Conservation (phyloP, 2,797 vertebrate genomes). For the Eulemur coronatus region DNA sequence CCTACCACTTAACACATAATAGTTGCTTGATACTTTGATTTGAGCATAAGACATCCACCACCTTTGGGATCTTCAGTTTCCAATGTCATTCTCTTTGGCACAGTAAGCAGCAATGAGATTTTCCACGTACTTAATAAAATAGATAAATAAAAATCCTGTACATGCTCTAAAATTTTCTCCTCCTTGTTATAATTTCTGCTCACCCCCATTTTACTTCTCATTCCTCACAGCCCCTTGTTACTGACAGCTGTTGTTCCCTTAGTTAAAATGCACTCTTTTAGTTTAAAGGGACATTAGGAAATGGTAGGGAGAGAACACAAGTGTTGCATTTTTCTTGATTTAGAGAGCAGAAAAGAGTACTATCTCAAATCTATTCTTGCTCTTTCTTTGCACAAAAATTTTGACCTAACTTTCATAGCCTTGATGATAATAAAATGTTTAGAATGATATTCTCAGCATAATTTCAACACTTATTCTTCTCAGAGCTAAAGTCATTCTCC, state of each 20-base stretch:
- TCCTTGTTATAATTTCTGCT: background rate
- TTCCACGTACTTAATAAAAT: background rate
- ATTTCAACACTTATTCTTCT: background rate
- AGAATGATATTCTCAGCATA: background rate
- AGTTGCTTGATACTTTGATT: background rate
- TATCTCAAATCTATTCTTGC: background rate
- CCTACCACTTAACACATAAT: background rate
- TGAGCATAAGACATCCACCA: background rate
- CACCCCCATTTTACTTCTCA: background rate
- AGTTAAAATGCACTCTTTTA: slow-evolving; percentile 4
- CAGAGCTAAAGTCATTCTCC: background rate
- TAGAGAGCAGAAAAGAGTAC: background rate
- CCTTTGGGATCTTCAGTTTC: background rate
- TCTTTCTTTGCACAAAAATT: background rate
- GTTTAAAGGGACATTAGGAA: background rate
- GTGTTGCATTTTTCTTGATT: background rate
- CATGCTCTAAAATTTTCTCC: background rate
- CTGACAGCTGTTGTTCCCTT: background rate
- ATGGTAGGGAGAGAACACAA: background rate
- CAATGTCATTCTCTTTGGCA: background rate
- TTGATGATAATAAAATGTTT: slow-evolving; percentile 9
- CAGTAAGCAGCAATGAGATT: background rate
- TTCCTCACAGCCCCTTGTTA: background rate
- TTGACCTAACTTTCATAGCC: slow-evolving; percentile 3
- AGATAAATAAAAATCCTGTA: background rate